phyloP scores from a whole-genome alignment of 1,140 invertebrate species.

The Neotoxoptera formosana region DNA sequence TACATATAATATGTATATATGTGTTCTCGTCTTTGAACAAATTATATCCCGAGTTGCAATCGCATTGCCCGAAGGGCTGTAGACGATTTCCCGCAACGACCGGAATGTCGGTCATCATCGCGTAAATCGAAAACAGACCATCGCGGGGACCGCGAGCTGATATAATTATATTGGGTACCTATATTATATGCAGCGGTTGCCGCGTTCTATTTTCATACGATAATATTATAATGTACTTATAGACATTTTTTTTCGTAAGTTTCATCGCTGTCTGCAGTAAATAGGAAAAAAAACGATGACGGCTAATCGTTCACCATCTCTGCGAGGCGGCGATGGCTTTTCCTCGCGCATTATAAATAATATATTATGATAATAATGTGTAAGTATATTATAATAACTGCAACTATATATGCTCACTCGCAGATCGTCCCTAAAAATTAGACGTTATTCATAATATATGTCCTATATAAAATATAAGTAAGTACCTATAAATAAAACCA shows the following conservation, averaged over 20 bases:
- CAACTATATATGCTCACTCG: not conserved
- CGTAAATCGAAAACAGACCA: not conserved
- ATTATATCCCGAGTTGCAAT: constrained; percentile 16
- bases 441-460: not conserved
- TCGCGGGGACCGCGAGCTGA: not conserved
- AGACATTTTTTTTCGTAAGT: not conserved
- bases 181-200: not conserved
- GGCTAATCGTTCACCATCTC: not conserved
- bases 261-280: too few species aligned
- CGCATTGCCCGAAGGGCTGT: not conserved
- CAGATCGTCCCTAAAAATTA: not conserved
- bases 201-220: not conserved
- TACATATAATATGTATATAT: too few species aligned
- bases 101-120: constrained; percentile 8
- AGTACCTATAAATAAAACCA: not conserved
- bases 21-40: not conserved
- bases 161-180: not conserved
- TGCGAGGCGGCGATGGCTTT: not conserved
- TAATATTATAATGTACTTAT: not conserved
- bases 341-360: not conserved
- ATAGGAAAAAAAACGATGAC: not conserved
- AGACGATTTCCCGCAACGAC: not conserved
- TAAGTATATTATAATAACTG: too few species aligned
- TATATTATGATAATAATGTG: too few species aligned
- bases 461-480: too few species aligned